Conservation (phyloP, 1,140 invertebrate genomes). For the Macrobrachium rosenbergii region DNA sequence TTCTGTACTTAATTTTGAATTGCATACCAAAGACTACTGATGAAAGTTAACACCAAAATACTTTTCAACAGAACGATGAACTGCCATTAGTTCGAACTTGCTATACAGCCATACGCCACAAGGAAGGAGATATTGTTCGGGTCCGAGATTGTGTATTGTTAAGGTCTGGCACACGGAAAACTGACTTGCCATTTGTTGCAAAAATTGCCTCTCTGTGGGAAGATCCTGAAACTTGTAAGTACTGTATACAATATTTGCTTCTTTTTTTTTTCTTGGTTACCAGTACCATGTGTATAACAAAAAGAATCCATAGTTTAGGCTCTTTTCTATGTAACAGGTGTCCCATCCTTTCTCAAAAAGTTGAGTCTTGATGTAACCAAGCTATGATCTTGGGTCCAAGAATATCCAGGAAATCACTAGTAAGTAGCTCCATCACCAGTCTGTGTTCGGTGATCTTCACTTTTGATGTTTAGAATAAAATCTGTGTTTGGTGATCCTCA, state of each 20-base stretch:
- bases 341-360: no score
- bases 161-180: conserved; percentile 76
- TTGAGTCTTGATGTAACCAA: no score
- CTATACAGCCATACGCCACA: conserved; percentile 90
- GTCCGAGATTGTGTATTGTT: conserved; percentile 87
- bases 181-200: conserved; percentile 92
- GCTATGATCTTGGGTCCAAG: no score
- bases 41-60: background rate
- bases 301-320: no score
- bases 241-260: background rate
- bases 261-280: no score
- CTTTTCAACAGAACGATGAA: conserved; percentile 82
- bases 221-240: conserved; percentile 89
- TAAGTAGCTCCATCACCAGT: no score
- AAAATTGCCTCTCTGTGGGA: conserved; percentile 95
- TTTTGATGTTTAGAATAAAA: no score
- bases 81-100: conserved; percentile 81
- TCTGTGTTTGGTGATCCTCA: no score
- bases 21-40: conserved; percentile 24
- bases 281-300: background rate
- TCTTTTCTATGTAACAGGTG: no score
- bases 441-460: no score
- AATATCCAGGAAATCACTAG: no score
- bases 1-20: background rate
- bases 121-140: conserved; percentile 85